phyloP scores from a whole-genome alignment of 2,888 invertebrate genomes.

The Ichneumoninae sp. region DNA sequence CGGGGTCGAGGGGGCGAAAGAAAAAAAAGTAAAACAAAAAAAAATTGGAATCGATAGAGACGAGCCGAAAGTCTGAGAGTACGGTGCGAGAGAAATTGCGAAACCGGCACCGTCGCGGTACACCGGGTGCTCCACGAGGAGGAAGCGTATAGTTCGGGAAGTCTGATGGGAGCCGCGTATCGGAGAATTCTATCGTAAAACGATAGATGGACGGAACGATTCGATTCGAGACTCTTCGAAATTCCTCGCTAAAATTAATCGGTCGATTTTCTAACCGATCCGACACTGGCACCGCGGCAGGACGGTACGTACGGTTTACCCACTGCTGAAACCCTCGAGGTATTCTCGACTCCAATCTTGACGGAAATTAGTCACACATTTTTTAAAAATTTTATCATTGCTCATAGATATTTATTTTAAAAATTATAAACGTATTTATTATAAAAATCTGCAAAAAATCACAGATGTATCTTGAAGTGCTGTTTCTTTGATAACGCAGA shows the following conservation, averaged over 20 bases:
- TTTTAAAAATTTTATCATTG: neutral
- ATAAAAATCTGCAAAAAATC: too few species aligned
- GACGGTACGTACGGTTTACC: neutral
- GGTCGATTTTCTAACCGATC: slow-evolving; percentile 10
- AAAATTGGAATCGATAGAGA: slow-evolving; percentile 11
- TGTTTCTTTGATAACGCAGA: too few species aligned
- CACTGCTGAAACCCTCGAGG: neutral
- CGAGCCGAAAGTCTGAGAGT: slow-evolving; percentile 15
- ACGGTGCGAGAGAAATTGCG: slow-evolving; percentile 10
- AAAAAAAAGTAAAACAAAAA: slow-evolving; percentile 2
- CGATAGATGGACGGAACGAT: slow-evolving; percentile 11
- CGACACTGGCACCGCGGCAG: neutral
- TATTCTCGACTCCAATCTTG: neutral
- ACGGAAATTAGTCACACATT: neutral
- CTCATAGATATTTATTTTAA: neutral
- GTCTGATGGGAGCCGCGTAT: slow-evolving; percentile 23
- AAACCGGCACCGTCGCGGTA: slow-evolving; percentile 9
- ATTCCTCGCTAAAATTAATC: slow-evolving; percentile 26
- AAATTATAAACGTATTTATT: too few species aligned
- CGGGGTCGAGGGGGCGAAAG: neutral
- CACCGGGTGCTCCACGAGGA: neutral
- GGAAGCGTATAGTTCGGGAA: slow-evolving; percentile 20
- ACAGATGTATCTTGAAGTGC: too few species aligned
- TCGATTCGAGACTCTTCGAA: slow-evolving; percentile 11
- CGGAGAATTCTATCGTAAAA: slow-evolving; percentile 47